Percentiles rank a stretch among this genome's conserved stretches.
These are phyloP conservation scores for Crypturellus tataupa DNA, from an alignment of 2,797 vertebrate genomes.

Conservation along the genomic window DNA sequence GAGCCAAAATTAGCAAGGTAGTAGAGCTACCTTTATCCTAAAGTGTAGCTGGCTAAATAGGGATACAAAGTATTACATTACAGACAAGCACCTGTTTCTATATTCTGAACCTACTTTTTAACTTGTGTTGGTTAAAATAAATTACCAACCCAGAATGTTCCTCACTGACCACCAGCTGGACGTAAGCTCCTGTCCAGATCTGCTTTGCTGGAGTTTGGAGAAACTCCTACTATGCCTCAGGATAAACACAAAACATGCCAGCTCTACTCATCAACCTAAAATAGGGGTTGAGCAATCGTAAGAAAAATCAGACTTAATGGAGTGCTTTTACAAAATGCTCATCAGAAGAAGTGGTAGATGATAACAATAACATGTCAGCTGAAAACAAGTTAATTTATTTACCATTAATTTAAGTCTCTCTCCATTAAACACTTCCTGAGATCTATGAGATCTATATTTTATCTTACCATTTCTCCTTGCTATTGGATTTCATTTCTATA, in stretches of 20 bases:
- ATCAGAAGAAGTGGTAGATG: too few relatives aligned
- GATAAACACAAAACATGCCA: background rate
- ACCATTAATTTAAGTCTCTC: too few relatives aligned
- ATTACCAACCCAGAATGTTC: background rate
- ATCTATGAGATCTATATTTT: background rate
- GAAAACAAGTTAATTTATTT: too few relatives aligned
- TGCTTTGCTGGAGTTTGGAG: background rate
- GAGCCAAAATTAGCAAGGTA: background rate
- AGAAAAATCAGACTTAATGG: too few relatives aligned
- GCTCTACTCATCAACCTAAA: too few relatives aligned
- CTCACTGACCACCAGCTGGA: background rate
- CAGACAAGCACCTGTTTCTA: background rate
- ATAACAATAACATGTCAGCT: too few relatives aligned
- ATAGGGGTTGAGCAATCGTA: too few relatives aligned
- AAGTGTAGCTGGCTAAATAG: slow-evolving; percentile 18
- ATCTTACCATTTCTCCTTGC: background rate
- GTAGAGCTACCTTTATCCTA: background rate
- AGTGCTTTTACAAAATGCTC: too few relatives aligned
- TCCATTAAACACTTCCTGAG: background rate
- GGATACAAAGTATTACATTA: background rate
- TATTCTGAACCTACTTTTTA: background rate
- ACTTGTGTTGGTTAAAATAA: background rate
- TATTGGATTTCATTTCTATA: background rate
- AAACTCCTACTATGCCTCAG: background rate
- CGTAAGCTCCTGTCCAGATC: background rate